Percentiles rank a stretch among this genome's conserved stretches.
Evolutionary conservation across 2,797 vertebrate species (phyloP).

Genomic region (Rhyacichthys aspro): DNA sequence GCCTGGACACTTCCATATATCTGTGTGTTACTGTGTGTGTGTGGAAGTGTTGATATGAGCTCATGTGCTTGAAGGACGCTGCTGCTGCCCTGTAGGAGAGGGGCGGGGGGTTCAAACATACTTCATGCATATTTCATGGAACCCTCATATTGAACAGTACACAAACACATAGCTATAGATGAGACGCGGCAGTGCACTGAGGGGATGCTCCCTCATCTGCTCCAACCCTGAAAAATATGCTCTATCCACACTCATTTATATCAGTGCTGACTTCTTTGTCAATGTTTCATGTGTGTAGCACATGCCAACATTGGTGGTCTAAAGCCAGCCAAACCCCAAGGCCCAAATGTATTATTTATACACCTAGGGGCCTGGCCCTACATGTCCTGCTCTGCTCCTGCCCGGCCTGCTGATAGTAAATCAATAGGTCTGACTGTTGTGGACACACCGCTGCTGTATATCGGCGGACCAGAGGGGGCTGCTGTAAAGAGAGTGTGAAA

Average conservation of each 20-base stretch:
- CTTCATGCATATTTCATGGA: constrained; percentile 75
- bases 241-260: constrained; percentile 21
- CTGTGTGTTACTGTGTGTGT: constrained; percentile 8
- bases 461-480: constrained; percentile 23
- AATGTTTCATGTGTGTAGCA: constrained; percentile 25
- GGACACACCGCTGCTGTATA: constrained; percentile 26
- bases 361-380: constrained; percentile 34
- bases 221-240: constrained; percentile 24
- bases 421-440: constrained; percentile 59
- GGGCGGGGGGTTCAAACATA: constrained; percentile 53
- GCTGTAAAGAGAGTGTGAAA: constrained; percentile 11
- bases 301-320: constrained; percentile 23
- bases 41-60: constrained; percentile 21
- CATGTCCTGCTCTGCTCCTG: constrained; percentile 43
- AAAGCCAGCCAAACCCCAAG: constrained; percentile 30
- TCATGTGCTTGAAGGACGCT: constrained; percentile 57
- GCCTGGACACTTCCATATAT: constrained; percentile 42
- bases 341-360: constrained; percentile 62
- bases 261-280: constrained; percentile 30
- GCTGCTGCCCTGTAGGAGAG: constrained; percentile 41
- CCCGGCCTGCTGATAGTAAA: constrained; percentile 57
- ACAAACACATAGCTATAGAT: constrained; percentile 21
- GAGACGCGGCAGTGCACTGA: constrained; percentile 24
- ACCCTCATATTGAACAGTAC: constrained; percentile 50
- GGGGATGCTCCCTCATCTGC: constrained; percentile 22